Conservation (phyloP, 2,888 invertebrate genomes). For the Sinhomidia bicolor region DNA sequence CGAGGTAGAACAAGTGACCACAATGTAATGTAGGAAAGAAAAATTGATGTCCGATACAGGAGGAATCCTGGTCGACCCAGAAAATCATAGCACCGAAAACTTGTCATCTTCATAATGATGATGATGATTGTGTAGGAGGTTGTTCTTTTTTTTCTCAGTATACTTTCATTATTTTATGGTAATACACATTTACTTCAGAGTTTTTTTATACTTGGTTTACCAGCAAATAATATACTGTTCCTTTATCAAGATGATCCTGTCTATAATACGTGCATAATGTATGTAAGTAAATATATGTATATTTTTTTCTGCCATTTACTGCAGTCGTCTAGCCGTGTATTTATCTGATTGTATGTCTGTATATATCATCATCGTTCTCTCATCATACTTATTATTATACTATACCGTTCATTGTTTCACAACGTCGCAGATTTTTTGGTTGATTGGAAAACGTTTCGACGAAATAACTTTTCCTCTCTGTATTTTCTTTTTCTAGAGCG, state of each 20-base stretch:
- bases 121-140: constrained; percentile 34
- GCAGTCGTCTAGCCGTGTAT: not conserved
- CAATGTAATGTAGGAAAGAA: constrained; percentile 66
- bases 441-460: constrained; percentile 52
- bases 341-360: constrained; percentile 9
- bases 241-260: not conserved
- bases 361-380: too few relatives aligned
- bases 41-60: constrained; percentile 68
- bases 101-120: constrained; percentile 65
- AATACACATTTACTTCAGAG: not conserved
- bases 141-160: constrained; percentile 1
- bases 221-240: not conserved
- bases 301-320: constrained; percentile 2
- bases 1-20: constrained; percentile 64
- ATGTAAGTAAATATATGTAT: not conserved
- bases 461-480: constrained; percentile 27
- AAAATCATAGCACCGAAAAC: constrained; percentile 72
- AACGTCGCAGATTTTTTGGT: constrained; percentile 64
- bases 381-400: not conserved
- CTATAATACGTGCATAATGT: not conserved
- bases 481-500: constrained; percentile 29
- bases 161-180: not conserved
- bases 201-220: not conserved
- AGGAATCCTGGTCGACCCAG: constrained; percentile 63
- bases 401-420: constrained; percentile 4